Evolutionary conservation across 2,113 vertebrate species (phyloP).

Genomic region (Bostrychus sinensis): DNA sequence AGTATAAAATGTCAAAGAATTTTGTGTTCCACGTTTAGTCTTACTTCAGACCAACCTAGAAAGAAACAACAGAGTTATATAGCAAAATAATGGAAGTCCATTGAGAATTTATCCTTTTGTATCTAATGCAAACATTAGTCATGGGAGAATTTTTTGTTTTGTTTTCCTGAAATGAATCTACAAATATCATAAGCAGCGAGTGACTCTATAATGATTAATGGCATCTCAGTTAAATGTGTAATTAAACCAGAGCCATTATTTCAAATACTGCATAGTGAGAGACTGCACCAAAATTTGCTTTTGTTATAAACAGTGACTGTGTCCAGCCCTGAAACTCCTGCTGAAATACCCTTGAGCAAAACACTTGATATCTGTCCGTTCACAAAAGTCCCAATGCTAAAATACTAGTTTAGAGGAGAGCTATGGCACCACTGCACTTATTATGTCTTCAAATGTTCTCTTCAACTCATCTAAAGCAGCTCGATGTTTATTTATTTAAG

Average conservation of each 20-base stretch:
- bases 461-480: background rate
- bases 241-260: slow-evolving; percentile 12
- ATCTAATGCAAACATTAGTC: too few species aligned
- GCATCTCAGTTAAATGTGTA: slow-evolving; percentile 1
- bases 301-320: slow-evolving; percentile 43
- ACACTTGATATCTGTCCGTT: slow-evolving; percentile 7
- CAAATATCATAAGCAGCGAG: slow-evolving; percentile 3
- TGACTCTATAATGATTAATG: slow-evolving; percentile 7
- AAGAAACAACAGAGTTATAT: too few species aligned
- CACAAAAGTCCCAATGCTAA: background rate
- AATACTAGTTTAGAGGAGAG: background rate
- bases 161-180: slow-evolving; percentile 18
- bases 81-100: too few species aligned
- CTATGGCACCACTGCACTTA: background rate
- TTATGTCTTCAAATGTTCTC: background rate
- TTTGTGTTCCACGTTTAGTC: too few species aligned
- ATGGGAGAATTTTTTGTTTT: too few species aligned
- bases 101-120: too few species aligned
- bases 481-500: background rate
- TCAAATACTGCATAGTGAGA: slow-evolving; percentile 8
- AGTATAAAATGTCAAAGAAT: too few species aligned
- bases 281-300: slow-evolving; percentile 28
- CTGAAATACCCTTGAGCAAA: slow-evolving; percentile 51
- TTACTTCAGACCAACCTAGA: too few species aligned
- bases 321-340: slow-evolving; percentile 21